Percentiles rank a stretch among this genome's conserved stretches.
phyloP scores from a whole-genome alignment of 1,140 invertebrate genomes.

The Bombus confusus region DNA sequence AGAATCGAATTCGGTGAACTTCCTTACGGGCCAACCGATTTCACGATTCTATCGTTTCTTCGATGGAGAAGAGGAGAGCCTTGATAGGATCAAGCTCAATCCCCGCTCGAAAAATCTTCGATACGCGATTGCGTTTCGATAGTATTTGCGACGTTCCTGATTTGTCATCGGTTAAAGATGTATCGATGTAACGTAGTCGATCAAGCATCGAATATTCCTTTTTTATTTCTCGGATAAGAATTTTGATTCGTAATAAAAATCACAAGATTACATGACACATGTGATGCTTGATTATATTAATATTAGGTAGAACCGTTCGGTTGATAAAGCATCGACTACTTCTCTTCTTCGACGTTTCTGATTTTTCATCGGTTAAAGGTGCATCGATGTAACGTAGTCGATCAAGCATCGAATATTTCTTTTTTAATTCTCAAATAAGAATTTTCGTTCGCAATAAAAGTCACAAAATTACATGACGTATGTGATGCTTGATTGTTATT shows the following conservation, averaged over 20 bases:
- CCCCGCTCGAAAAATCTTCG: neutral
- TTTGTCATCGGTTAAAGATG: neutral
- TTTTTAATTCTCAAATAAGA: too few relatives aligned
- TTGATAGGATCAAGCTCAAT: conserved; percentile 23
- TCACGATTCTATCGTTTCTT: conserved; percentile 3
- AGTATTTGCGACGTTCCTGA: neutral
- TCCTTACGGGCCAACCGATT: conserved; percentile 34
- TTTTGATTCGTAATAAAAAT: neutral
- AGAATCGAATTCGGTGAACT: conserved; percentile 40
- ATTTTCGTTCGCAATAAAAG: too few relatives aligned
- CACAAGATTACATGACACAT: too few relatives aligned
- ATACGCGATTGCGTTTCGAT: neutral
- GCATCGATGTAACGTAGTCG: too few relatives aligned
- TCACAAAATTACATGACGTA: too few relatives aligned
- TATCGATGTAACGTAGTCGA: neutral
- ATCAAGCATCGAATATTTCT: too few relatives aligned
- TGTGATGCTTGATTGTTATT: too few relatives aligned
- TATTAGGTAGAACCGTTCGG: neutral
- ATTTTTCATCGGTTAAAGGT: too few relatives aligned
- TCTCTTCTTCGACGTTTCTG: too few relatives aligned
- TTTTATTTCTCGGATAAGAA: neutral
- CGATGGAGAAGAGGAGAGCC: neutral
- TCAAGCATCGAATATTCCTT: neutral
- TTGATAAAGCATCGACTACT: too few relatives aligned
- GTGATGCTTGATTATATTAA: neutral